Conservation (phyloP, 2,888 invertebrate genomes). For the Aphidoletes aphidimyza region DNA sequence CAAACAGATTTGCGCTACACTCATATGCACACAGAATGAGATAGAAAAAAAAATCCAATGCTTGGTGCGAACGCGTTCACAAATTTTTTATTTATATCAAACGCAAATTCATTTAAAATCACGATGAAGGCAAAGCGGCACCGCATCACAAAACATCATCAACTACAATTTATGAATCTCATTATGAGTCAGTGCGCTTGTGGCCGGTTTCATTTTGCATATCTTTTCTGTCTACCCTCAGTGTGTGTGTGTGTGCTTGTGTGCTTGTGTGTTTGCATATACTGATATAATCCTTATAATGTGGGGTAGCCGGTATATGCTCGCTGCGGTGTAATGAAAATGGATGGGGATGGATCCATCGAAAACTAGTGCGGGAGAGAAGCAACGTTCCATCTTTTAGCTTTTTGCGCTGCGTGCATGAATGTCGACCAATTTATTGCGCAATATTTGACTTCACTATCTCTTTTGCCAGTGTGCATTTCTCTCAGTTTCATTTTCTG, state of each 20-base stretch:
- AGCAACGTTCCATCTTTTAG: background rate
- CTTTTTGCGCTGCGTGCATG: background rate
- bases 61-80: background rate
- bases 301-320: background rate
- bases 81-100: slow-evolving; percentile 48
- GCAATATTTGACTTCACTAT: slow-evolving; percentile 14
- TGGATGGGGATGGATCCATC: slow-evolving; percentile 43
- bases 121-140: background rate
- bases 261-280: too few species aligned
- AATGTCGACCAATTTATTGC: slow-evolving; percentile 7
- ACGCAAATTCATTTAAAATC: background rate
- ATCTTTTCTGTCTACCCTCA: background rate
- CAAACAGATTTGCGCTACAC: background rate
- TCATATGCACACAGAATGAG: background rate
- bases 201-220: background rate
- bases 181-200: slow-evolving; percentile 37
- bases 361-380: background rate
- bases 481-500: background rate
- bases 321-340: slow-evolving; percentile 6
- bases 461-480: background rate
- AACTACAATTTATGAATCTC: slow-evolving; percentile 53
- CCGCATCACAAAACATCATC: slow-evolving; percentile 42
- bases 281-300: slow-evolving; percentile 17
- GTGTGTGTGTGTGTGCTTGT: too few species aligned
- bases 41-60: background rate